phyloP scores from a whole-genome alignment of 2,888 invertebrate species.

The Athalia circularis region DNA sequence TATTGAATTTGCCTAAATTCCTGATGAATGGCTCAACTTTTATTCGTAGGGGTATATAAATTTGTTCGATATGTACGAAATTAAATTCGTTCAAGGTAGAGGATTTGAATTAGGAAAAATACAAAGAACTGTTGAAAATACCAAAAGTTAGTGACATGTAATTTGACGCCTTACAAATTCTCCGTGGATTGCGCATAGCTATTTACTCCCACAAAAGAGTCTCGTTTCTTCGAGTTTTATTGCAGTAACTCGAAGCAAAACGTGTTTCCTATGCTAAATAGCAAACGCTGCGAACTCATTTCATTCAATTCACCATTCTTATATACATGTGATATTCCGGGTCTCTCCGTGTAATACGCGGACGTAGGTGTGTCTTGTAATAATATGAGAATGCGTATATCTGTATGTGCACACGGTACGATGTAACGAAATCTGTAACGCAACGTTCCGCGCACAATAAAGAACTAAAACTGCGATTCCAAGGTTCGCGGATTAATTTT shows the following conservation, averaged over 20 bases:
- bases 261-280: constrained; percentile 28
- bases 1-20: no score
- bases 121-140: not conserved
- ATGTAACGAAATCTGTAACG: constrained; percentile 9
- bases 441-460: not conserved
- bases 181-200: not conserved
- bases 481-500: not conserved
- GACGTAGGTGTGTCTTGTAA: not conserved
- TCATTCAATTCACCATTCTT: not conserved
- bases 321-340: not conserved
- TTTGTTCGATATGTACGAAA: no score
- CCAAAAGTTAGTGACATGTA: not conserved
- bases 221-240: constrained; percentile 21
- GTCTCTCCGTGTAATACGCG: not conserved
- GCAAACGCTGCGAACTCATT: not conserved
- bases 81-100: no score
- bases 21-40: no score
- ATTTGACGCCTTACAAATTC: constrained; percentile 13
- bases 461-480: no score
- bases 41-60: no score
- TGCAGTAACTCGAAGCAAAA: constrained; percentile 6
- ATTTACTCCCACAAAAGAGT: constrained; percentile 31
- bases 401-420: not conserved
- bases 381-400: not conserved
- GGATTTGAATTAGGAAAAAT: not conserved